Evolutionary conservation across 2,113 vertebrate genomes (phyloP).

Genomic region (Chloropsis hardwickii): DNA sequence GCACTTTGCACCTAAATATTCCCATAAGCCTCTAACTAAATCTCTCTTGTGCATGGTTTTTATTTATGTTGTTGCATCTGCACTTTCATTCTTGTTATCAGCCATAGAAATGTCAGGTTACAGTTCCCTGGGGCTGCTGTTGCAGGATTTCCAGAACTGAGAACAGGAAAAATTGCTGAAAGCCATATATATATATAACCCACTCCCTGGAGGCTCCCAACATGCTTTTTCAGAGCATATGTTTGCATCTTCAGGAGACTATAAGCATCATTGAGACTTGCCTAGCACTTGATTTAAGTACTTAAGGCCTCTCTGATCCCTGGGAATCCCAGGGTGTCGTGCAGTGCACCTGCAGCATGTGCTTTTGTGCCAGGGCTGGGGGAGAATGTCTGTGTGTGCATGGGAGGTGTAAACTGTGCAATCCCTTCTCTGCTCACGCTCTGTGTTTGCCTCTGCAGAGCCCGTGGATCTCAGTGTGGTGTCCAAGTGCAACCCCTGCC

Average conservation of each 20-base stretch:
- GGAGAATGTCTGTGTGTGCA: neutral
- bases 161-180: slow-evolving; percentile 30
- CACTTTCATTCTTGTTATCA: slow-evolving; percentile 36
- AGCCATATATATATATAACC: neutral
- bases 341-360: neutral
- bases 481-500: slow-evolving; percentile 93
- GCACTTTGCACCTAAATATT: slow-evolving; percentile 35
- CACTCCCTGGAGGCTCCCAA: slow-evolving; percentile 12
- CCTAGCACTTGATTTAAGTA: slow-evolving; percentile 21
- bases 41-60: slow-evolving; percentile 16
- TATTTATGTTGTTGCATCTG: slow-evolving; percentile 40
- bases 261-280: neutral
- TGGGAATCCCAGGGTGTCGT: neutral
- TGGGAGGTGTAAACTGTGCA: neutral
- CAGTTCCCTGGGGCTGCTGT: slow-evolving; percentile 6
- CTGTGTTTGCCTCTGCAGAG: slow-evolving; percentile 70
- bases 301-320: slow-evolving; percentile 10
- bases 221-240: slow-evolving; percentile 14
- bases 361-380: neutral
- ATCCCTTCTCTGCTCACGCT: neutral
- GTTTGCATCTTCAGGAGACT: slow-evolving; percentile 20
- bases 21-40: neutral
- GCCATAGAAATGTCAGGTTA: slow-evolving; percentile 13
- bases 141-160: slow-evolving; percentile 37
- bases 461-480: slow-evolving; percentile 81